Evolutionary conservation across 2,888 invertebrate species (phyloP), one percentile per base, ranked within the genome.

Genomic region (Epinotia bilunana): DNA sequence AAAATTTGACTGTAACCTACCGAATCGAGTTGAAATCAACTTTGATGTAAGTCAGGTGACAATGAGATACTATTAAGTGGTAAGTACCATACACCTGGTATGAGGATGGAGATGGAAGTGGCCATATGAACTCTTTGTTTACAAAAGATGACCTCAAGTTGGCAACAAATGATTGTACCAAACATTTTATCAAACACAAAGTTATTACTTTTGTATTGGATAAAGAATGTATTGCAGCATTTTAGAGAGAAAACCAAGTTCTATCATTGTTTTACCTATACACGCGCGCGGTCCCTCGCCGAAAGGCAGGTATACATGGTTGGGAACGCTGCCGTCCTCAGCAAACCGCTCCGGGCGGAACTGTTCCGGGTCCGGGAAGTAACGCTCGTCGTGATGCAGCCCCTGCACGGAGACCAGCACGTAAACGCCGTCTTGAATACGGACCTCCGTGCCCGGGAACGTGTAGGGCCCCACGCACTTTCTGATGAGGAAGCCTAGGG

Each of bases 341-440:
- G 62, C 46, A 65, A 85, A 86, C 43, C 85, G 78, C 23, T 86
- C 84, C 0, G 84, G 85, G 0, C 76, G 78, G 73, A 85, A 85
- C 71, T 82, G 78, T 5, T 79, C 70, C 1, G 85, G 84, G 0
- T 81, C 73, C 0, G 82, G 78, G 68, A 82, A 86, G 68, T 82
- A 83, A 39, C 79, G 76, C 43, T 80, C 79, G 58, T 86, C 86
- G 55, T 79, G 80, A 16, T 84, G 84, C 43, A 86, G 74, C 0
- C 81, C 83, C 60, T 83, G 81, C 7, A 81, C 67, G 0, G 84
- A 82, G 33, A 86, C 79, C 12, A 83, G 16, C 6, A 85, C 69
- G 0, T 43, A 69, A 4, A 84, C 80, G 5, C 80, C 83, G 70
- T 79, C 77, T 20, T 83, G 83, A 18, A 86, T 81, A 0, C 80